Conservation (phyloP, 2,888 invertebrate genomes). For the Ophraella communa region DNA sequence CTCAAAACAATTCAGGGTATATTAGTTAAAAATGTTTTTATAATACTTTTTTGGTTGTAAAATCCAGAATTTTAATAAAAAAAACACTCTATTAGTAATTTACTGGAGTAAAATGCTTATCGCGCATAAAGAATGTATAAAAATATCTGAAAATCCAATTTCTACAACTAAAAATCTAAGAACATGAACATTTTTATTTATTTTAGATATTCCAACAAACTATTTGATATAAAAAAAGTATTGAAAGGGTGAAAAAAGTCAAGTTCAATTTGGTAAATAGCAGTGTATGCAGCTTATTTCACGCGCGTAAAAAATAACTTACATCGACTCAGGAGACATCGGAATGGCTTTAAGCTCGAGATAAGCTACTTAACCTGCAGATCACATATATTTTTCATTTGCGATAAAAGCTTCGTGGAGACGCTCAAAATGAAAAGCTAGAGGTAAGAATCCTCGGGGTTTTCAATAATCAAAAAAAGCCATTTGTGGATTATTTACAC, state of each 20-base stretch:
- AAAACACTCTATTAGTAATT: no score
- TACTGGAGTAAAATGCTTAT: no score
- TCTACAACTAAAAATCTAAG: no score
- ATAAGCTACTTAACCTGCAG: conserved; percentile 22
- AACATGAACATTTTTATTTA: no score
- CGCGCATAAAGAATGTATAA: no score
- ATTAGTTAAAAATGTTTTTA: no score
- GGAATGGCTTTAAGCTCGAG: conserved; percentile 1
- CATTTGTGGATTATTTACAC: conserved; percentile 32
- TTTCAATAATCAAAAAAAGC: conserved; percentile 28
- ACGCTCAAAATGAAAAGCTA: conserved; percentile 11
- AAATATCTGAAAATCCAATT: no score
- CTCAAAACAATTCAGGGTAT: no score
- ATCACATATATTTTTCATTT: conserved; percentile 25
- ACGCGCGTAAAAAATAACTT: conserved; percentile 1
- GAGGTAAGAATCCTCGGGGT: conserved; percentile 6
- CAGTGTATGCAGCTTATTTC: background rate
- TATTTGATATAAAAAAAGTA: no score
- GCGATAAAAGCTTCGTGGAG: conserved; percentile 12
- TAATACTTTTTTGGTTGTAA: no score
- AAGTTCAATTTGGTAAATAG: background rate
- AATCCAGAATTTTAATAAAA: no score
- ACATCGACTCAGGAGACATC: background rate
- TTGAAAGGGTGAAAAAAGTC: conserved; percentile 1
- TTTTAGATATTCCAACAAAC: background rate